Conservation (phyloP, 2,797 vertebrate genomes). For the Squalus acanthias region DNA sequence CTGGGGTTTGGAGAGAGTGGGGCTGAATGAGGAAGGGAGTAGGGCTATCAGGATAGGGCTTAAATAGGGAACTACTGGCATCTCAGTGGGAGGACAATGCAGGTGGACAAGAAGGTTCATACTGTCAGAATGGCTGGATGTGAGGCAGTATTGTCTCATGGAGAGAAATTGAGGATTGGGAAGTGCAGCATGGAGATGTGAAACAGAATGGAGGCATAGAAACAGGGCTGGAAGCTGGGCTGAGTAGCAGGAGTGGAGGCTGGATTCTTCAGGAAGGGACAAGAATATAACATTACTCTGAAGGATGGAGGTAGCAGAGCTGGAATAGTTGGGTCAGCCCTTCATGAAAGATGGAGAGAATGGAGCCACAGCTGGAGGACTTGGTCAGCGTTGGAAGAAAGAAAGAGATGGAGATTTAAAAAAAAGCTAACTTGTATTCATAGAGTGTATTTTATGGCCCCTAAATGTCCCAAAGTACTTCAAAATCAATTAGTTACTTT, state of each 20-base stretch:
- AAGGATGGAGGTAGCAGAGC: not conserved
- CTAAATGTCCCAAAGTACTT: not conserved
- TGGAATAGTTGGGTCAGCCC: not conserved
- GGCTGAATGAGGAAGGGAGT: too few relatives aligned
- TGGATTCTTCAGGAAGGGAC: not conserved
- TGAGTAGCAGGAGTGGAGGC: not conserved
- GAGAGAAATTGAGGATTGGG: too few relatives aligned
- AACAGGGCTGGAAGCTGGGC: not conserved
- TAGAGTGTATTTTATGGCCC: not conserved
- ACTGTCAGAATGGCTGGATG: not conserved
- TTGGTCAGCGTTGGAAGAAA: not conserved
- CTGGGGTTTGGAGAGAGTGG: not conserved
- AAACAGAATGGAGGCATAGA: not conserved
- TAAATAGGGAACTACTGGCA: too few relatives aligned
- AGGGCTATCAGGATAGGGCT: too few relatives aligned
- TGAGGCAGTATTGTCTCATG: not conserved
- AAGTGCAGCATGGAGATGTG: not conserved
- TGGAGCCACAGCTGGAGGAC: too few relatives aligned
- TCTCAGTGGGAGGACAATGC: too few relatives aligned
- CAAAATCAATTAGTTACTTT: not conserved
- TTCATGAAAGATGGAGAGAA: not conserved
- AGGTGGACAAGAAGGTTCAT: too few relatives aligned
- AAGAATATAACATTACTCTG: not conserved
- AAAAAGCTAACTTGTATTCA: not conserved
- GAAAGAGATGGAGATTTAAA: not conserved